These are phyloP conservation scores for Pardalotus punctatus DNA, from an alignment of 2,113 vertebrate species.

Conservation along the genomic window DNA sequence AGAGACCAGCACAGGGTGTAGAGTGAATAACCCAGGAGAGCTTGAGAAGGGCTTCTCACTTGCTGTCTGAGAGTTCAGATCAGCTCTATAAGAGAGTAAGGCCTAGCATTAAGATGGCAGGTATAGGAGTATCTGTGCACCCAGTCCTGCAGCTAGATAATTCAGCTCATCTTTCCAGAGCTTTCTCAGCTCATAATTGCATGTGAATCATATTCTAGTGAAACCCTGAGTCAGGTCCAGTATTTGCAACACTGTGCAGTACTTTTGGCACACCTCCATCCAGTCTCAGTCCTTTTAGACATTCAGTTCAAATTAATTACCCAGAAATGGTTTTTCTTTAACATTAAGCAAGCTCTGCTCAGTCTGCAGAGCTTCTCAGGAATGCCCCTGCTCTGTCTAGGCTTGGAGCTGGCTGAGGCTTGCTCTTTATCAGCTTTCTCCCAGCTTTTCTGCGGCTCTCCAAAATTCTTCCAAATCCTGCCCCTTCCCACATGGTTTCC, in stretches of 20 bases:
- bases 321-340: constrained; percentile 34
- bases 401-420: constrained; percentile 4
- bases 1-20: background rate
- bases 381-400: constrained; percentile 4
- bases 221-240: constrained; percentile 50
- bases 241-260: constrained; percentile 47
- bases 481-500: constrained; percentile 6
- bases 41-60: background rate
- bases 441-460: constrained; percentile 10
- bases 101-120: background rate
- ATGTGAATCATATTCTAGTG: constrained; percentile 40
- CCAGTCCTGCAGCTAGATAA: background rate
- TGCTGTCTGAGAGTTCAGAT: background rate
- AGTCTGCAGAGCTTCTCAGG: constrained; percentile 22
- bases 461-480: constrained; percentile 27
- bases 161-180: constrained; percentile 10
- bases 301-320: constrained; percentile 43
- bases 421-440: constrained; percentile 28
- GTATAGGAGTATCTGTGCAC: background rate
- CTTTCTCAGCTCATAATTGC: constrained; percentile 20
- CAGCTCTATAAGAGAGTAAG: background rate
- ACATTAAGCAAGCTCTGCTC: constrained; percentile 31
- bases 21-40: background rate
- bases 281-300: constrained; percentile 28
- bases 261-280: constrained; percentile 39